Evolutionary conservation across 92 coral and sea anemone genomes (phyloP).

Genomic region (Metridium senile): DNA sequence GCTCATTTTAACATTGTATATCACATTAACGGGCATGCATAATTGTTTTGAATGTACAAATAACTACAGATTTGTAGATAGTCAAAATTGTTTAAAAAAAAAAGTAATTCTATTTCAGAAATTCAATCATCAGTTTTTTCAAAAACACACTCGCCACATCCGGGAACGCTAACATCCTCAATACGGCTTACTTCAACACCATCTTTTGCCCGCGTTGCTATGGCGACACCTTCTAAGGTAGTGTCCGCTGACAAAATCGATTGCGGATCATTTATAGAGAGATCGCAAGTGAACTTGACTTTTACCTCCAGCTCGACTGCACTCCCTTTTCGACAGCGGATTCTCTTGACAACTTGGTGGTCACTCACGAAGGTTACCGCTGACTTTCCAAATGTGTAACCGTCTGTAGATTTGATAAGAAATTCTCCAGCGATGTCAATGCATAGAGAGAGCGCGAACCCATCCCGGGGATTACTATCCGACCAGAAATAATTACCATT

Average conservation of each 20-base stretch:
- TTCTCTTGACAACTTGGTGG: constrained; percentile 17
- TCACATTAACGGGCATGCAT: background rate
- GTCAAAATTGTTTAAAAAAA: background rate
- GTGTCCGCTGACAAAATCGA: background rate
- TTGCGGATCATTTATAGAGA: background rate
- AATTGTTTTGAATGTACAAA: too few relatives aligned
- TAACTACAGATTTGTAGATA: background rate
- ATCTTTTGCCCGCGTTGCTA: constrained; percentile 12
- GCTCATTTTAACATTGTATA: too few relatives aligned
- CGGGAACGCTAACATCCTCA: constrained; percentile 23
- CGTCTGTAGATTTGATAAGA: constrained; percentile 6
- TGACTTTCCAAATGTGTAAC: constrained; percentile 1
- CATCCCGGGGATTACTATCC: constrained; percentile 61
- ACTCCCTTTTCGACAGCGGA: background rate
- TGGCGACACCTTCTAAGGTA: constrained; percentile 31
- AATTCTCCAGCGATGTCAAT: constrained; percentile 17
- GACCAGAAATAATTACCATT: constrained; percentile 72
- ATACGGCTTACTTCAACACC: constrained; percentile 15
- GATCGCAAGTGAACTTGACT: constrained; percentile 12
- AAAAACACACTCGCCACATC: constrained; percentile 5
- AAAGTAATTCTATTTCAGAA: background rate
- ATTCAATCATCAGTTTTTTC: background rate
- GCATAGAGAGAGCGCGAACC: constrained; percentile 53
- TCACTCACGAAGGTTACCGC: constrained; percentile 8
- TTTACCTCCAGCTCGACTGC: constrained; percentile 19